Evolutionary conservation across 2,888 invertebrate genomes (phyloP), one percentile per base, ranked within the genome.

Genomic region (Caenorhabditis imperialis): DNA sequence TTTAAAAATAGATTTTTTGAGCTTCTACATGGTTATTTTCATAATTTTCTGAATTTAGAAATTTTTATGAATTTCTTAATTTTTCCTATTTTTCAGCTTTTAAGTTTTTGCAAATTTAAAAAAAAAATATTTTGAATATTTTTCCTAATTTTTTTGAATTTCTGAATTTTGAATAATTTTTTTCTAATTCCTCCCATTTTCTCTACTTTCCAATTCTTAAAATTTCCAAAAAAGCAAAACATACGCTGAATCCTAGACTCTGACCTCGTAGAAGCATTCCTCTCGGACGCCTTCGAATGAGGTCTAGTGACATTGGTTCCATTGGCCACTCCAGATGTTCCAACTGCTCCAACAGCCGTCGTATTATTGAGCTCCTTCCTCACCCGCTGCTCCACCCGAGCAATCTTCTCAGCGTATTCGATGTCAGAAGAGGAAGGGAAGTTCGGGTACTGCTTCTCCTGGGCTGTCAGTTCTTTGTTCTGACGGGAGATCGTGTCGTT

Each of bases 341-440:
- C n/a, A n/a, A n/a, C 4, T 12, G 47, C 8, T 2, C 18, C 14
- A 7, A 18, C n/a, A 14, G 30, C n/a, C 12, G 25, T 12, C 3
- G 33, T 55, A 12, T 38, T 33, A 27, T 37, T 48, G 6, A 62
- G 8, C 20, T 65, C 40, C 18, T 72, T 60, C 6, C 60, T 38
- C 3, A 57, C 50, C 6, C 50, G 33, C 38, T 38, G 50, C 51
- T 74, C 67, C 2, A 74, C 45, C 3, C 25, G 25, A 5, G 69
- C 55, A 42, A 74, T 69, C 37, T 62, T 61, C 23, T 74, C 74
- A 2, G 74, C 74, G 37, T 63, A 44, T 1, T 22, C n/a, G 42
- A 74, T 74, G 6, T 74, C 67, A 3, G 44, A 47, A 1, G 69
- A 57, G 3, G 74, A 74, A 22, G 74, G 74, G 69, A 74, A 74